A percentile compares a stretch with the other conserved stretches of the same genome.
Conservation (phyloP, 2,113 vertebrate genomes). For the Sigmodon hispidus region DNA sequence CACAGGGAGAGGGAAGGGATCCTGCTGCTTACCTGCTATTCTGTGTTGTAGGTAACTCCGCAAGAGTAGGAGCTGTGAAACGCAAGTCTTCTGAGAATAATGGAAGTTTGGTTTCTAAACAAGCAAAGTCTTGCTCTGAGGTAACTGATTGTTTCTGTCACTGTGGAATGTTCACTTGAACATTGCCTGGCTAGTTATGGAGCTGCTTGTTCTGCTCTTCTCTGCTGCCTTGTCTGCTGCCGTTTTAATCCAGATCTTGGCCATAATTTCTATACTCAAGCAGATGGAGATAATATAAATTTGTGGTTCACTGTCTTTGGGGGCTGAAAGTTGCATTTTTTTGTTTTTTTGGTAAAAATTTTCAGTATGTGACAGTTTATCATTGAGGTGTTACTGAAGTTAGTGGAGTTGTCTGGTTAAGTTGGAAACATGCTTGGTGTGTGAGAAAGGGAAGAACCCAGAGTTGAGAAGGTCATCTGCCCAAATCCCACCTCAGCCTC, state of each 20-base stretch:
- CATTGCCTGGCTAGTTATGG: background rate
- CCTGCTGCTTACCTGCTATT: slow-evolving; percentile 39
- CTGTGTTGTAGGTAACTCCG: slow-evolving; percentile 81
- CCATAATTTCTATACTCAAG: slow-evolving; percentile 69
- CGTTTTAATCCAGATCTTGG: slow-evolving; percentile 55
- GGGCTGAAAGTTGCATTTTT: background rate
- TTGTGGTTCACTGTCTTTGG: slow-evolving; percentile 38
- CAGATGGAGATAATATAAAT: slow-evolving; percentile 76
- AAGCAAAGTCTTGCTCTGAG: slow-evolving; percentile 83
- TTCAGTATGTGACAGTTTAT: slow-evolving; percentile 14
- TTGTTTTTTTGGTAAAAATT: slow-evolving; percentile 55
- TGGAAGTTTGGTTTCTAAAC: slow-evolving; percentile 80
- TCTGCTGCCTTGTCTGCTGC: slow-evolving; percentile 22
- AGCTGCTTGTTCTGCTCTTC: background rate
- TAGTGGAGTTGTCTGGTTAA: slow-evolving; percentile 4
- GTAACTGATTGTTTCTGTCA: slow-evolving; percentile 70
- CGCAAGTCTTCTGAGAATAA: slow-evolving; percentile 83
- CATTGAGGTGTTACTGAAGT: slow-evolving; percentile 46
- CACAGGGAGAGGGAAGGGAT: background rate
- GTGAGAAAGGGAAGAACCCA: slow-evolving; percentile 42
- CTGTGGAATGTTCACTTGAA: background rate
- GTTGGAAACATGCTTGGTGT: slow-evolving; percentile 19
- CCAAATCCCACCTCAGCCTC: background rate
- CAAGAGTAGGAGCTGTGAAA: slow-evolving; percentile 82
- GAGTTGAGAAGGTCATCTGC: background rate